Evolutionary conservation across 2,888 invertebrate genomes (phyloP).

Genomic region (Nephrotoma guestfalica): DNA sequence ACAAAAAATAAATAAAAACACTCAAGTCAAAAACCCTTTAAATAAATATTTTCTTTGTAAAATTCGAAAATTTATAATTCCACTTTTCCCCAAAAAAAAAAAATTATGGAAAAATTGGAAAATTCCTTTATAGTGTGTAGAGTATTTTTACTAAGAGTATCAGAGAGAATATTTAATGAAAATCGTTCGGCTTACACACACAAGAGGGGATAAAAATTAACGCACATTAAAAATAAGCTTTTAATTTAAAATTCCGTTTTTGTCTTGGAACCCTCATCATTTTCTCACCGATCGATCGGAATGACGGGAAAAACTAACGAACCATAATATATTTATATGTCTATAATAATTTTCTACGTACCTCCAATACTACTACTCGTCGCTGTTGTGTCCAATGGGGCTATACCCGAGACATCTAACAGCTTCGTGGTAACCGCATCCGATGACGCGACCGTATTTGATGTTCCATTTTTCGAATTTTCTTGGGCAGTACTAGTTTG

Average conservation of each 20-base stretch:
- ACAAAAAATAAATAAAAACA: background rate
- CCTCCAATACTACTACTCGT: background rate
- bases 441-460: background rate
- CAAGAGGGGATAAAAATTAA: background rate
- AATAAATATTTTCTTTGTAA: background rate
- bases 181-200: background rate
- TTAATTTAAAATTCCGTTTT: background rate
- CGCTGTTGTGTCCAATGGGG: background rate
- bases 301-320: background rate
- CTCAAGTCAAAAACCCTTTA: background rate
- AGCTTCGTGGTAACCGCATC: background rate
- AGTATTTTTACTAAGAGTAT: background rate
- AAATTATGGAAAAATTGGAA: background rate
- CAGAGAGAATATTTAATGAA: background rate
- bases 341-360: background rate
- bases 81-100: background rate
- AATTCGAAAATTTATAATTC: background rate
- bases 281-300: background rate
- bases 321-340: background rate
- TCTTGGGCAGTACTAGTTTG: background rate
- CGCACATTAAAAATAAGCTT: background rate
- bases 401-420: background rate
- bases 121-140: background rate
- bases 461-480: background rate
- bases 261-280: background rate